Conservation (phyloP, 2,888 invertebrate genomes). For the Synanthedon andrenaeformis region DNA sequence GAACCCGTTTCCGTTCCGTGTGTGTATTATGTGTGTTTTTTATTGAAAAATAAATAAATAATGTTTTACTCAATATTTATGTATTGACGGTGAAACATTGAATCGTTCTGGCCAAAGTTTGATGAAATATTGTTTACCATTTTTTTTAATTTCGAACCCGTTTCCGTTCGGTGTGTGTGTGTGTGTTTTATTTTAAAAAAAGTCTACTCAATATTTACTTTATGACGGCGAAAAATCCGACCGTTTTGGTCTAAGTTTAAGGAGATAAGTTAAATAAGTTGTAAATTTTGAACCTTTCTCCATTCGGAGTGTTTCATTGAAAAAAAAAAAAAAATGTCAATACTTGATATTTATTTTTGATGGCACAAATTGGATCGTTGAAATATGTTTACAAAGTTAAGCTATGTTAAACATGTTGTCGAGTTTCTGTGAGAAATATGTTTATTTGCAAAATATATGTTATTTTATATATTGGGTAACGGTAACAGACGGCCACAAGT, state of each 20-base stretch:
- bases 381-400: no score
- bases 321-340: slow-evolving; percentile 4
- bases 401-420: no score
- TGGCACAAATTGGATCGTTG: background rate
- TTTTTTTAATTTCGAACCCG: slow-evolving; percentile 16
- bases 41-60: background rate
- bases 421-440: background rate
- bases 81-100: background rate
- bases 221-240: background rate
- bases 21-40: slow-evolving; percentile 8
- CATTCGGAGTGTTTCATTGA: slow-evolving; percentile 7
- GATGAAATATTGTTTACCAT: background rate
- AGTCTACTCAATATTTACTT: slow-evolving; percentile 1
- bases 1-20: slow-evolving; percentile 10
- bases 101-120: background rate
- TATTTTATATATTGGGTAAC: background rate
- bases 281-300: slow-evolving; percentile 16
- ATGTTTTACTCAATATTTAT: slow-evolving; percentile 3
- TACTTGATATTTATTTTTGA: background rate
- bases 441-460: background rate
- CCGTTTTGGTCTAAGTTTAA: background rate
- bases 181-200: slow-evolving; percentile 3
- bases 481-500: background rate
- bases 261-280: background rate
- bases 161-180: slow-evolving; percentile 9